A percentile compares a stretch with the other conserved stretches of the same genome.
Evolutionary conservation across 2,113 vertebrate species (phyloP).

Genomic region (Hirundichthys speculiger): DNA sequence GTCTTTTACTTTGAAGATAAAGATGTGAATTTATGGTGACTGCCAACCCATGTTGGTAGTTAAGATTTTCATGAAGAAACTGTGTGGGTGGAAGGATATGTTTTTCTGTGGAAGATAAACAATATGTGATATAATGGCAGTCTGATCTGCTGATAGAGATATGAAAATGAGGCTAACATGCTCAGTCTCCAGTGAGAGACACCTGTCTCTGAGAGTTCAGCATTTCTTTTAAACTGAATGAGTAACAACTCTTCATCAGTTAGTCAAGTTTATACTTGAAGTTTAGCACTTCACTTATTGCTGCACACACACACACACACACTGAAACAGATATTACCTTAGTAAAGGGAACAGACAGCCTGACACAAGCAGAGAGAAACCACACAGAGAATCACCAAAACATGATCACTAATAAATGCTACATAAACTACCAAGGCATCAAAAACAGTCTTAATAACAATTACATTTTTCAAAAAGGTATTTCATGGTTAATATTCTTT

Average conservation of each 20-base stretch:
- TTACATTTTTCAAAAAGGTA: no score
- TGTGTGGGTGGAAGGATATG: constrained; percentile 15
- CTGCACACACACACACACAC: neutral
- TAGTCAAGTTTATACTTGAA: constrained; percentile 9
- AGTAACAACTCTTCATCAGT: neutral
- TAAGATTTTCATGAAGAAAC: constrained; percentile 11
- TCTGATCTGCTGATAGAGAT: constrained; percentile 21
- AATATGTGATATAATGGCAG: constrained; percentile 5
- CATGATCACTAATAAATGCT: neutral
- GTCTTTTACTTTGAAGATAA: constrained; percentile 65
- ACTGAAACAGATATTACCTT: neutral
- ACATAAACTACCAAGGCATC: no score
- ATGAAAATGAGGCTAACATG: constrained; percentile 1
- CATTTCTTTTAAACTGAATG: neutral
- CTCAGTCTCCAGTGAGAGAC: neutral
- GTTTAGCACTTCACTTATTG: constrained; percentile 22
- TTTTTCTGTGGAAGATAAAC: constrained; percentile 14
- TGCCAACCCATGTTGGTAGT: constrained; percentile 7
- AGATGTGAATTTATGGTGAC: constrained; percentile 51
- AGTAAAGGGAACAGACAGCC: constrained; percentile 31
- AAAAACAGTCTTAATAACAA: no score
- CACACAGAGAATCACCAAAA: neutral
- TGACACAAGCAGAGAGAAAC: constrained; percentile 15
- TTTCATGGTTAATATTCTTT: no score
- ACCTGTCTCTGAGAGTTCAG: neutral